These are phyloP conservation scores for Myodes glareolus DNA, from an alignment of 2,113 vertebrate species.

Conservation along the genomic window DNA sequence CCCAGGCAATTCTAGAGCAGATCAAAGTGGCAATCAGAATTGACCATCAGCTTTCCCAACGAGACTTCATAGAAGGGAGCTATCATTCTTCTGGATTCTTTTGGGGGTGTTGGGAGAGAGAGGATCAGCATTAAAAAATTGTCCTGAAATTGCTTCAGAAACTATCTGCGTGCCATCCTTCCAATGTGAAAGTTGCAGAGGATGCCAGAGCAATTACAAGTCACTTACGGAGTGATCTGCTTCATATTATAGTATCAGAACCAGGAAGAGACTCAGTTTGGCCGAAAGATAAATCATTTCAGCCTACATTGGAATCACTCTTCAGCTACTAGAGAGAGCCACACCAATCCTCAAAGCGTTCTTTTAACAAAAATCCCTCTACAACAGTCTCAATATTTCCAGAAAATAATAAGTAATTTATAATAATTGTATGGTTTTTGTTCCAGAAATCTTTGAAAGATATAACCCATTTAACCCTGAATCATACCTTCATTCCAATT, in stretches of 20 bases:
- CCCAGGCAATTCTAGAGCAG: background rate
- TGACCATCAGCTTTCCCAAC: background rate
- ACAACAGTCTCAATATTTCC: background rate
- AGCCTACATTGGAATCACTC: background rate
- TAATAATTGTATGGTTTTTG: background rate
- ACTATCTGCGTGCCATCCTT: background rate
- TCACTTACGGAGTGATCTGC: background rate
- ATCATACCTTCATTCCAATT: background rate
- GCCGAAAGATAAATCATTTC: background rate
- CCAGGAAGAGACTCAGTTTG: background rate
- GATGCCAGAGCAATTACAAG: background rate
- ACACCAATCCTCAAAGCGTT: background rate
- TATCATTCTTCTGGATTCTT: background rate
- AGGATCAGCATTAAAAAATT: background rate
- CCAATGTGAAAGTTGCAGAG: background rate
- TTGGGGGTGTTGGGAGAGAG: background rate
- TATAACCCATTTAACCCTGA: slow-evolving; percentile 29
- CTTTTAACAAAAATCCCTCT: background rate
- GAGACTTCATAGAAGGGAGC: background rate
- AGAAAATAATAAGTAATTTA: background rate
- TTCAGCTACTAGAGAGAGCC: background rate
- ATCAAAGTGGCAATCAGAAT: background rate
- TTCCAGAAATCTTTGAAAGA: slow-evolving; percentile 12
- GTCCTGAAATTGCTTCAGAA: background rate
- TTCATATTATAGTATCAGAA: background rate